Percentiles rank a stretch among this genome's conserved stretches.
Conservation (phyloP, 1,140 invertebrate species). For the Drosophila pectinifera region DNA sequence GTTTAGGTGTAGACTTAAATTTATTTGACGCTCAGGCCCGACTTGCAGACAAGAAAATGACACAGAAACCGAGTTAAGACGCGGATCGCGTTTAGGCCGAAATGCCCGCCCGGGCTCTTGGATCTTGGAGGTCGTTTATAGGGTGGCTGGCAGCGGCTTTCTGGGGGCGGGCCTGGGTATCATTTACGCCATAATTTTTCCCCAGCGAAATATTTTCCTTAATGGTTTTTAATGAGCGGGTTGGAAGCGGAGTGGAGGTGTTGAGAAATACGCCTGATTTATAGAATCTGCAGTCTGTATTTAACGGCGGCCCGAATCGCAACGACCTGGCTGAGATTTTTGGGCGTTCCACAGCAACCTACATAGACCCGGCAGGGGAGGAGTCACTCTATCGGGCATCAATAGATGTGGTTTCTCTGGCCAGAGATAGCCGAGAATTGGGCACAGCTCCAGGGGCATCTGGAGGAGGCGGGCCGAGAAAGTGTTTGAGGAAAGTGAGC, state of each 20-base stretch:
- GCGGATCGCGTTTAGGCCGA: slow-evolving; percentile 53
- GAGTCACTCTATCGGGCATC: slow-evolving; percentile 29
- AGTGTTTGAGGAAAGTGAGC: slow-evolving; percentile 13
- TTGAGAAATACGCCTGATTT: slow-evolving; percentile 81
- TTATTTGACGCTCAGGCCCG: slow-evolving; percentile 76
- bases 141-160: slow-evolving; percentile 38
- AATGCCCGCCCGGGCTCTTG: slow-evolving; percentile 38
- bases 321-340: slow-evolving; percentile 22
- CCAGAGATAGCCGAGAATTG: slow-evolving; percentile 13
- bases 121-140: slow-evolving; percentile 51
- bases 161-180: slow-evolving; percentile 57
- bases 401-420: slow-evolving; percentile 34
- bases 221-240: slow-evolving; percentile 81
- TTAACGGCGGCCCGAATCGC: slow-evolving; percentile 58
- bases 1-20: slow-evolving; percentile 72
- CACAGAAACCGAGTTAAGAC: slow-evolving; percentile 78
- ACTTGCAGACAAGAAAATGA: slow-evolving; percentile 79
- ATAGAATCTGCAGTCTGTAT: slow-evolving; percentile 71
- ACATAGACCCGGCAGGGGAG: slow-evolving; percentile 34
- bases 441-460: slow-evolving; percentile 20
- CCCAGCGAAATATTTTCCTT: slow-evolving; percentile 76
- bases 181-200: slow-evolving; percentile 82
- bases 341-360: slow-evolving; percentile 59
- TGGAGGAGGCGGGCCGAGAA: slow-evolving; percentile 4
- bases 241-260: slow-evolving; percentile 58